These are phyloP conservation scores for Pandion haliaetus DNA, from an alignment of 2,113 vertebrate genomes.

Conservation along the genomic window DNA sequence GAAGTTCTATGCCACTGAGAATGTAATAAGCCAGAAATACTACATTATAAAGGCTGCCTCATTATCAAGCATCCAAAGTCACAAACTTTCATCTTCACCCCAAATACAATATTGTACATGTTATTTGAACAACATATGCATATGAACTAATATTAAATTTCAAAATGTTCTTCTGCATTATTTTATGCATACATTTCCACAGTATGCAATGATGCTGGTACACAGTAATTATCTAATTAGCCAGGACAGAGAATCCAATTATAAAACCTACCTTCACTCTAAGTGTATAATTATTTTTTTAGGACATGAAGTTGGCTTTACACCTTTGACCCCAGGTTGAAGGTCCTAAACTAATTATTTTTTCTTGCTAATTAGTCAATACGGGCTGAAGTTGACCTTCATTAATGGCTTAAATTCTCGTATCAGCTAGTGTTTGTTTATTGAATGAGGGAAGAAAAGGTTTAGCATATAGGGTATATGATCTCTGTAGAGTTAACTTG, in stretches of 20 bases:
- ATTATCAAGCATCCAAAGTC: neutral
- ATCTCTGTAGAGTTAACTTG: neutral
- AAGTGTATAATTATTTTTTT: slow-evolving; percentile 52
- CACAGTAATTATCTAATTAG: slow-evolving; percentile 73
- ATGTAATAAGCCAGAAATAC: neutral
- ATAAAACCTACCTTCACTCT: slow-evolving; percentile 40
- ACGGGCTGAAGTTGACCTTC: slow-evolving; percentile 47
- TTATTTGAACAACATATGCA: neutral
- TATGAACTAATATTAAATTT: neutral
- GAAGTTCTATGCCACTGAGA: neutral
- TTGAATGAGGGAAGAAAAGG: neutral
- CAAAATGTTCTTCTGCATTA: neutral
- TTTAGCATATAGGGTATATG: neutral
- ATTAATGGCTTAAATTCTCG: slow-evolving; percentile 20
- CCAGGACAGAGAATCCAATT: slow-evolving; percentile 59
- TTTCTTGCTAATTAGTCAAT: slow-evolving; percentile 64
- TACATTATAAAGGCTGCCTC: neutral
- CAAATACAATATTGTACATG: neutral
- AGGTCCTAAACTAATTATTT: slow-evolving; percentile 58
- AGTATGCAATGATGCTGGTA: neutral
- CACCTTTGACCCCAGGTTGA: slow-evolving; percentile 60
- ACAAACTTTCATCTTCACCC: neutral
- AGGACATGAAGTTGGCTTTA: slow-evolving; percentile 51
- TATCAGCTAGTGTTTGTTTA: neutral
- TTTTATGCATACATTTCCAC: slow-evolving; percentile 2